Evolutionary conservation across 1,140 invertebrate genomes (phyloP), one percentile per base, ranked within the genome.

Genomic region (Berghia stephanieae): DNA sequence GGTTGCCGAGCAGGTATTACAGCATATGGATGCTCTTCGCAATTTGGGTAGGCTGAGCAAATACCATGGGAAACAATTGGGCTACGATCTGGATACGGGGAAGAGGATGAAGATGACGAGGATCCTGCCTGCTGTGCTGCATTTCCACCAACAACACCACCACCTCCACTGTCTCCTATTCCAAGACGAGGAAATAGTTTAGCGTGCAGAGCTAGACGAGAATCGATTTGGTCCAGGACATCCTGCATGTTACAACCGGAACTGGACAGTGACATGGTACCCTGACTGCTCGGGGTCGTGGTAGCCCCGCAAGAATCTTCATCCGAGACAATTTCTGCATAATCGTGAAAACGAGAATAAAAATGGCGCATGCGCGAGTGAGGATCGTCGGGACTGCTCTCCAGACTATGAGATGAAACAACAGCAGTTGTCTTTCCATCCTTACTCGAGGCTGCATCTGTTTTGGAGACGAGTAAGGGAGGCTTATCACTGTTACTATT

Each of bases 281-380:
- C 67, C 49, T 63, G 49, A 21, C 70, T 71, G 44, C 49, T n/a
- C 16, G 43, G 55, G 6, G 40, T 72, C 31, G 10, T 66, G 31
- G 34, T 34, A 36, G 40, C 44, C 52, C n/a, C 10, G 27, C 8
- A 63, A 13, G 49, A 72, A 8, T 84, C 83, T n/a, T 80, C 80
- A 49, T 83, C 83, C 6, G 82, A 83, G 2, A 84, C 52, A 67
- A 87, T 85, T 81, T 86, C 86, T 38, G 83, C 83, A 80, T 86
- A 86, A 77, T 87, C 86, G 75, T 86, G 84, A 69, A 83, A 78
- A 34, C 81, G 80, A 3, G 84, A 83, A 44, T 76, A 76, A 31
- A 76, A 76, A 10, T 13, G n/a, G 5, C 60, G 38, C 74, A 76
- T 60, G 24, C 57, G 21, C 40, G 18, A 66, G 24, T 57, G 60